Base-by-base conservation (phyloP, 37 sponge, comb jelly and placozoan species). In the Ephydatia muelleri region DNA sequence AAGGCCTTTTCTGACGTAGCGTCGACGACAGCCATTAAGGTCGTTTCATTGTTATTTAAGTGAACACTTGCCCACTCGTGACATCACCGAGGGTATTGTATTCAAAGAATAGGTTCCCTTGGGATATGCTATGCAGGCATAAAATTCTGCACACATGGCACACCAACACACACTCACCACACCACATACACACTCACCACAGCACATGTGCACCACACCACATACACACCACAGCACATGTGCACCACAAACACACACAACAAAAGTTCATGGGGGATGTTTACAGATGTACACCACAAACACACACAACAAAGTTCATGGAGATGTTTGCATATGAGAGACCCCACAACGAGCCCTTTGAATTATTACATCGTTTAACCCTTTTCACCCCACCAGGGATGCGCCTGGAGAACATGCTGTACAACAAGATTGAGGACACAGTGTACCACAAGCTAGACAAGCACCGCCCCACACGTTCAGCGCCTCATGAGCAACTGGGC, bases 321-420 rank as follows among this genome's bases (percentile, higher is more conserved):
- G 23, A 73, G 36, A 73, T 30, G 32, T 23, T 31, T 23, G 4
- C 35, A 34, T 23, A 32, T 36, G 23, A 23, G 32, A n/a, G 32
- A n/a, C 22, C 75, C 27, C 35, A 5, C 75, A 2, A 73, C 9
- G 6, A 3, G 32, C 47, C 22, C 32, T n/a, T n/a, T 80, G 21
- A 14, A 57, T 21, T 14, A 57, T 57, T 57, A 1, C 57, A 5
- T 57, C 19, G 0, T 57, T 57, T 57, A 11, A 57, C 57, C 57
- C 57, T 57, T 14, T 13, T 40, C 47, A 28, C 34, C 4, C 49
- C n/a, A n/a, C 22, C 49, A 93, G 93, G 80, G 9, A 49, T 84
- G 68, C 83, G 93, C 3, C 31, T 86, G 70, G 93, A 89, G 78
- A 65, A 73, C 32, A 78, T 48, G 65, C 81, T 88, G 22, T 80